Evolutionary conservation across 2,113 vertebrate species (phyloP).

Genomic region (Corythaeola cristata): DNA sequence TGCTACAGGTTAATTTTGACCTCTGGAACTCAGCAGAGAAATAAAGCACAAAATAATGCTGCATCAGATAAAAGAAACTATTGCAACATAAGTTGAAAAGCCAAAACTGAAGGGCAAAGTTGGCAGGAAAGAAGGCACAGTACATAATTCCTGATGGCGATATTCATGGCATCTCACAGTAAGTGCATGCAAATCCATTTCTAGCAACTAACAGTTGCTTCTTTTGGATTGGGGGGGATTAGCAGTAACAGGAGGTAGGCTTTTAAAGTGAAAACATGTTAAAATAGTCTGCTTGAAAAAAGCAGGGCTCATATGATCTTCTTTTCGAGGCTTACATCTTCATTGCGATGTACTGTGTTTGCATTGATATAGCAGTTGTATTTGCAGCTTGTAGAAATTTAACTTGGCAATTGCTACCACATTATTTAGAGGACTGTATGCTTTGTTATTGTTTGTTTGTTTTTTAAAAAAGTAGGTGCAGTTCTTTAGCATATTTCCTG

Average conservation of each 20-base stretch:
- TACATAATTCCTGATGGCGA: neutral
- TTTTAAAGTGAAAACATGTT: neutral
- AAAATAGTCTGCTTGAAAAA: neutral
- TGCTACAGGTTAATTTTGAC: constrained; percentile 48
- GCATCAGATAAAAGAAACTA: neutral
- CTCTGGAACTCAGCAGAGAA: constrained; percentile 28
- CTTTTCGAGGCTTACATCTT: neutral
- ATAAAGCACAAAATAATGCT: constrained; percentile 23
- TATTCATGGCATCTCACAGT: constrained; percentile 17
- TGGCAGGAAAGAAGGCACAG: constrained; percentile 17
- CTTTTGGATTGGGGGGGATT: neutral
- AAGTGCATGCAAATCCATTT: constrained; percentile 19
- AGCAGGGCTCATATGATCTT: neutral
- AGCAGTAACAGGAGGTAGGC: neutral
- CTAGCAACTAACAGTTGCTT: neutral
- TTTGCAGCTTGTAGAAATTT: neutral
- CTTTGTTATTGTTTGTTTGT: neutral
- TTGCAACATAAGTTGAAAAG: neutral
- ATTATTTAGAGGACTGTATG: neutral
- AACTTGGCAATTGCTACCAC: neutral
- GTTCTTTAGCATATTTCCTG: neutral
- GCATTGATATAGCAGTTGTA: neutral
- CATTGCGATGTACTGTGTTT: neutral
- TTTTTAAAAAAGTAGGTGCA: neutral
- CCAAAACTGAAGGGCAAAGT: constrained; percentile 54